Evolutionary conservation across 2,888 invertebrate species (phyloP).

Genomic region (Podotricha telesiphe): DNA sequence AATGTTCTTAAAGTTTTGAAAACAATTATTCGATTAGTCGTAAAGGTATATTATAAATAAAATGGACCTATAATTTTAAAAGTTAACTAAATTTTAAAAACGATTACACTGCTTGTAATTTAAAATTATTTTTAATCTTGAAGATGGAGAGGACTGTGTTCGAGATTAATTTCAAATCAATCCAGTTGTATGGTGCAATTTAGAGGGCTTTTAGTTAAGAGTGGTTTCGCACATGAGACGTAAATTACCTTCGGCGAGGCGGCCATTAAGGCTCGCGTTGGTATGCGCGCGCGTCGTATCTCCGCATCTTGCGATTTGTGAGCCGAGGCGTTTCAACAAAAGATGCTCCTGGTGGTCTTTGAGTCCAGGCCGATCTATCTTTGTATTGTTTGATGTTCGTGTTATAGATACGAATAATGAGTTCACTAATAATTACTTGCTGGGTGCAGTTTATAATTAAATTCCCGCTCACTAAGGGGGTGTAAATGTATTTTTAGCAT

Average conservation of each 20-base stretch:
- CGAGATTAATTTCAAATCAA: conserved; percentile 79
- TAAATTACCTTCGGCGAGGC: conserved; percentile 77
- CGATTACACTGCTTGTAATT: conserved; percentile 24
- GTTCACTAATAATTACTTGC: conserved; percentile 35
- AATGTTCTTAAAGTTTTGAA: conserved; percentile 3
- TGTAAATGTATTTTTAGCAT: not conserved
- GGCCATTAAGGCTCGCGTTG: conserved; percentile 76
- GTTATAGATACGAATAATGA: conserved; percentile 46
- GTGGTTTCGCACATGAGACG: conserved; percentile 80
- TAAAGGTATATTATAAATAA: conserved; percentile 24
- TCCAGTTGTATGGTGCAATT: conserved; percentile 76
- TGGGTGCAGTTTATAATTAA: conserved; percentile 26
- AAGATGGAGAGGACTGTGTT: conserved; percentile 33
- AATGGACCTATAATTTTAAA: conserved; percentile 17
- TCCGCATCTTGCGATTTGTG: conserved; percentile 78
- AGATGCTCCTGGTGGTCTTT: conserved; percentile 77
- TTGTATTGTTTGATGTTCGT: conserved; percentile 59
- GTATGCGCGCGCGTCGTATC: conserved; percentile 78
- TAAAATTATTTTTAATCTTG: conserved; percentile 50
- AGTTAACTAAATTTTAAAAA: conserved; percentile 26
- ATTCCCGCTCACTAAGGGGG: not conserved
- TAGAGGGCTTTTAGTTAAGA: conserved; percentile 80
- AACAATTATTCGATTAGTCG: conserved; percentile 5
- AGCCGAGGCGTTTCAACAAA: conserved; percentile 73
- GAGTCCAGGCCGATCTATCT: conserved; percentile 63